Base-by-base conservation (phyloP, 1,140 invertebrate genomes). In the Drosophila elegans region DNA sequence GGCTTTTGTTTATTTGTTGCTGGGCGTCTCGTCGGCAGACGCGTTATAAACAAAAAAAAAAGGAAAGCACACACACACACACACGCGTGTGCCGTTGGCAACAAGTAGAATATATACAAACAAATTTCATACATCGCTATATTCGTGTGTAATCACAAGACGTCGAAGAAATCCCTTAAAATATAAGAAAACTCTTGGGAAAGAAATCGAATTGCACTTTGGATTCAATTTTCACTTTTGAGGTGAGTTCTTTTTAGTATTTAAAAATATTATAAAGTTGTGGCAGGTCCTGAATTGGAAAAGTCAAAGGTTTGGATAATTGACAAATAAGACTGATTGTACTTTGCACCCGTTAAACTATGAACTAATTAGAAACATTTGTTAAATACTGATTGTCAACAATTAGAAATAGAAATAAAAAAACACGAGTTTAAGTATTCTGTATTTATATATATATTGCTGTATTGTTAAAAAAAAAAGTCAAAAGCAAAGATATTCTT, bases 1-100 rank as follows among this genome's bases (percentile, higher is more conserved):
- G 74, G 57, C 74, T 84, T 76, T 84, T 84, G 76, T 84, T 85
- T 80, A 74, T 80, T 80, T 84, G 81, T 69, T 84, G 81, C 63
- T 78, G 71, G 55, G 68, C 59, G 71, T 75, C 69, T 51, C 72
- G 64, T 67, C 63, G 73, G 25, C 59, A 64, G 69, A 55, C 69
- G 74, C 75, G 60, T 71, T 76, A 74, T 83, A 67, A 83, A 83
- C 73, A 77, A 76, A 68, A 75, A 75, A 9, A 16, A 64, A 48
- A 67, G 36, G 56, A 25, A 66, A 38, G 54, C 21, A 49, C 59
- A 54, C 53, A 48, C 46, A 48, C 45, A 46, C 21, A 7, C 68
- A 64, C 44, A 29, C 42, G 44, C 59, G 38, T 74, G 53, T 41
- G 54, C 69, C 74, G 80, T 84, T 84, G 78, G 80, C 80, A 84